A percentile compares a stretch with the other conserved stretches of the same genome.
Evolutionary conservation across 2,888 invertebrate species (phyloP).

Genomic region (Oscheius sp.): DNA sequence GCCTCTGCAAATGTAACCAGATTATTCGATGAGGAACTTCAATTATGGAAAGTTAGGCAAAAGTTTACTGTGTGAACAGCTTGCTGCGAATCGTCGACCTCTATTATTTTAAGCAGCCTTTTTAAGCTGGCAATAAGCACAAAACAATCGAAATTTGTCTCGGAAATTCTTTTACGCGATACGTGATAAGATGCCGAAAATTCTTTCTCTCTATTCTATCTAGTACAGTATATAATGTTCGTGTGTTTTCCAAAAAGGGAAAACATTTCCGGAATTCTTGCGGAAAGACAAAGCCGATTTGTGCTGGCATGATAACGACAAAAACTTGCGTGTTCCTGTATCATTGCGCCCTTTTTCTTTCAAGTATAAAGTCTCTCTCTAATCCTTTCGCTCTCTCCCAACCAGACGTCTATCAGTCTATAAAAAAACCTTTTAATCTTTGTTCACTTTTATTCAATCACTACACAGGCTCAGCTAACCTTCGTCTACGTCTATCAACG

Average conservation of each 20-base stretch:
- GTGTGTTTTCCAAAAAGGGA: not conserved
- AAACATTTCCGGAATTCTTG: slow-evolving; percentile 21
- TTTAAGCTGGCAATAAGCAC: no score
- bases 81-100: no score
- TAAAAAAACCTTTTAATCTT: not conserved
- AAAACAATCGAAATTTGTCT: no score
- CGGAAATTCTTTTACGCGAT: no score
- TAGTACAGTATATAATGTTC: no score
- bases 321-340: slow-evolving; percentile 16
- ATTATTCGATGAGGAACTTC: no score
- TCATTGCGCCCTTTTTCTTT: slow-evolving; percentile 1
- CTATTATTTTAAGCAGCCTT: no score
- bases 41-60: no score
- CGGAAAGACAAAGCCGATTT: slow-evolving; percentile 22
- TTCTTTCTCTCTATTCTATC: no score
- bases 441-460: not conserved
- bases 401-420: not conserved
- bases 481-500: not conserved
- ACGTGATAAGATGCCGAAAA: no score
- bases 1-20: no score
- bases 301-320: slow-evolving; percentile 9
- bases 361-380: slow-evolving; percentile 1
- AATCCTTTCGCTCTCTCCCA: not conserved
- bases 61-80: no score
- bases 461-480: not conserved